Evolutionary conservation across 1,140 invertebrate genomes (phyloP), one percentile per base, ranked within the genome.

Genomic region (Drosophila bifasciata): DNA sequence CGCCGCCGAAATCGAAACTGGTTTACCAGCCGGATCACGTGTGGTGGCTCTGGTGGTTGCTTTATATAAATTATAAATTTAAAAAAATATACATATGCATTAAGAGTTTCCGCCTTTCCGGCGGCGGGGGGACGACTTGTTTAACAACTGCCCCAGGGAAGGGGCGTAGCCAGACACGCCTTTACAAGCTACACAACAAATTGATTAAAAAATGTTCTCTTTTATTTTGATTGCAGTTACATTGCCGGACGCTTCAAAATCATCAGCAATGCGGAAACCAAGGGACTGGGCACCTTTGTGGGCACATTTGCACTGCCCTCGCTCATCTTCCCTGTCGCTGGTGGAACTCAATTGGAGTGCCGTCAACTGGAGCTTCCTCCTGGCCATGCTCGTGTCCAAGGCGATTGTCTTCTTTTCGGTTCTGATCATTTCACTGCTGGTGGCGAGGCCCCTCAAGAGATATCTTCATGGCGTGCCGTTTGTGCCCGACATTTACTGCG

Each of bases 231-330:
- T 92, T 92, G 93, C 78, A 98, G 98, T 15, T 99, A 98, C 92
- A 91, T 98, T 13, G 97, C 98, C 61, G 97, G 98, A 6, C 93
- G 97, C 59, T 93, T 96, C 43, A 96, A 96, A 80, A 91, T 98
- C 23, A 97, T 99, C 2, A 95, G 96, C 55, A 94, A 95, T 90
- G 93, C 93, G 15, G 97, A 99, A 92, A 94, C 96, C n/a, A 97
- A 97, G 92, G 98, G 98, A 3, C 93, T 99, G 44, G 97, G 96
- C 46, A 97, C 96, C 50, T 99, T 98, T 93, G 96, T 99, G 0
- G 97, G 97, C 19, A 98, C 96, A 40, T 99, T 99, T 93, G 96
- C 97, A 16, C 89, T 99, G 40, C 98, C 98, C 46, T 96, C 97
- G 3, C 91, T 99, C 5, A 98, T 99, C 76, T 99, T 99, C 85